Conservation (phyloP, 2,113 vertebrate species). For the Todiramphus saurophagus region DNA sequence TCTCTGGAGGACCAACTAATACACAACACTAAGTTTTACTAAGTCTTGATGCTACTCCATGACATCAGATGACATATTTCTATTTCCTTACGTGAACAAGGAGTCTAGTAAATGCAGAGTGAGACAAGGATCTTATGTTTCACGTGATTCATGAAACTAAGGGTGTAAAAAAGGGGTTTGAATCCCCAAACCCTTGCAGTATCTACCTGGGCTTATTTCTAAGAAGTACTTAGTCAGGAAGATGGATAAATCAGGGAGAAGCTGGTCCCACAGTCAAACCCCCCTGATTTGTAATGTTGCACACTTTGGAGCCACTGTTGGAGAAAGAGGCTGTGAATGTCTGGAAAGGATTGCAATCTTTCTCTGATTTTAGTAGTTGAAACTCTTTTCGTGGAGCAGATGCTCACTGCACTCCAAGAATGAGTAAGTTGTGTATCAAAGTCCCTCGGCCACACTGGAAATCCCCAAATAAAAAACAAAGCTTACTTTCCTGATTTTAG, state of each 20-base stretch:
- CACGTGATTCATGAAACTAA: background rate
- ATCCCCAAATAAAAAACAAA: slow-evolving; percentile 38
- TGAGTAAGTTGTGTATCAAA: background rate
- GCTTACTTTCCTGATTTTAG: background rate
- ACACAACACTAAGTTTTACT: background rate
- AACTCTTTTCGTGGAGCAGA: background rate
- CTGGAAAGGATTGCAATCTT: background rate
- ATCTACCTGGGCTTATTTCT: background rate
- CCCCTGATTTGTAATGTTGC: background rate
- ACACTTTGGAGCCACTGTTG: background rate
- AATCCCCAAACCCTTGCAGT: background rate
- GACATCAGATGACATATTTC: background rate
- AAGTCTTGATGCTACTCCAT: background rate
- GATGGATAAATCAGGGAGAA: background rate
- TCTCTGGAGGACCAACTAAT: background rate
- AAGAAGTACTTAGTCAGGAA: background rate
- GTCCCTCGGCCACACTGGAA: background rate
- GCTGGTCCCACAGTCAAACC: background rate
- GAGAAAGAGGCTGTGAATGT: background rate
- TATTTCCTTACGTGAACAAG: background rate
- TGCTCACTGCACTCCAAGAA: background rate
- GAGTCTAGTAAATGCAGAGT: background rate
- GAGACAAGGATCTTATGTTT: background rate
- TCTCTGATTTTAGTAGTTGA: background rate
- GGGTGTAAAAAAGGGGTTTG: background rate